A percentile compares a stretch with the other conserved stretches of the same genome.
Evolutionary conservation across 2,113 vertebrate species (phyloP).

Genomic region (Bettongia penicillata): DNA sequence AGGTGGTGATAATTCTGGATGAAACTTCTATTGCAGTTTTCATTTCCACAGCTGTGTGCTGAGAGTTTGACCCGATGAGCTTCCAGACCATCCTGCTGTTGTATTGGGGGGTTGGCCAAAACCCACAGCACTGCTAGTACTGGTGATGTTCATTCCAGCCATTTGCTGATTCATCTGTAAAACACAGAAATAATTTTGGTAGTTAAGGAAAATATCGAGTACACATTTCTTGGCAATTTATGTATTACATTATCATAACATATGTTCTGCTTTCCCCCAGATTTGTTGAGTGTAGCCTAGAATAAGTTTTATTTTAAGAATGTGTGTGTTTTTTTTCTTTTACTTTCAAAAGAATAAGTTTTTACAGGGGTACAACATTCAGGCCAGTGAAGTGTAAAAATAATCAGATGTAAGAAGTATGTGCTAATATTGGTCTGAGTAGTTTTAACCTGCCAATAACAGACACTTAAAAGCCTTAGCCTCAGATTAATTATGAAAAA

Average conservation of each 20-base stretch:
- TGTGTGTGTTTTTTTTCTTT: not conserved
- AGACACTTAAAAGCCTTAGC: not conserved
- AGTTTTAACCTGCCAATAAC: not conserved
- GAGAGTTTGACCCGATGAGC: slow-evolving; percentile 94
- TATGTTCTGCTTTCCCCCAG: not conserved
- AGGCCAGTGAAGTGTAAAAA: not conserved
- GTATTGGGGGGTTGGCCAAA: slow-evolving; percentile 89
- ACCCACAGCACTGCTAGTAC: slow-evolving; percentile 79
- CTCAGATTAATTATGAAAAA: not conserved
- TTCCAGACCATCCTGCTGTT: slow-evolving; percentile 88
- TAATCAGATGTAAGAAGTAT: not conserved
- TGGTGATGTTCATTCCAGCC: slow-evolving; percentile 90
- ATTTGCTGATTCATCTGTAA: slow-evolving; percentile 96
- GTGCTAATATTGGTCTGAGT: not conserved
- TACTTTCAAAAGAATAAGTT: not conserved
- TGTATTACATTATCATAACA: not conserved
- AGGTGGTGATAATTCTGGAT: slow-evolving; percentile 73
- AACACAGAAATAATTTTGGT: slow-evolving; percentile 57
- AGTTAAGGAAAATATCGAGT: not conserved
- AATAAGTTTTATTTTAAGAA: not conserved
- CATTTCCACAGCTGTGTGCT: slow-evolving; percentile 99
- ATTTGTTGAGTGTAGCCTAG: not conserved
- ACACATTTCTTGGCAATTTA: not conserved
- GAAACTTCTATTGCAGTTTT: slow-evolving; percentile 74
- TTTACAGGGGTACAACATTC: not conserved